Conservation (phyloP, 2,113 vertebrate genomes). For the Theropithecus gelada region DNA sequence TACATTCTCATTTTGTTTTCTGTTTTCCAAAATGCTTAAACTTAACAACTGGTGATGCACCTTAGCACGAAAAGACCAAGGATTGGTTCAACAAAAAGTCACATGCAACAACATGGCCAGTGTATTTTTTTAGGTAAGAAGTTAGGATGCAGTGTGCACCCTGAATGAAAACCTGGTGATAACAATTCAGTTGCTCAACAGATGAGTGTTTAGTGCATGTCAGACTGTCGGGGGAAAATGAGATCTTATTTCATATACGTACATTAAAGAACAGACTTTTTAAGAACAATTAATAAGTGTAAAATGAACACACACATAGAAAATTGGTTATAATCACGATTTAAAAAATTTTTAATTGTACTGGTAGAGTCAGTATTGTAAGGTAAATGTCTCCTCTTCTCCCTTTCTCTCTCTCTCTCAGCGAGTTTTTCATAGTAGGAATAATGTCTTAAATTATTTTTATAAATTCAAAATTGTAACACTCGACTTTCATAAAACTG, state of each 20-base stretch:
- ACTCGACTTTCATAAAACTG: background rate
- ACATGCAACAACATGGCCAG: no score
- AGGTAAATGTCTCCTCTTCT: background rate
- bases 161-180: accelerated
- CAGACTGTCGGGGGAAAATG: accelerated
- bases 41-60: background rate
- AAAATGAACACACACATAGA: background rate
- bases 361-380: background rate
- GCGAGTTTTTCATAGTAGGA: background rate
- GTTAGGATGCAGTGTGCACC: accelerated
- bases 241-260: background rate
- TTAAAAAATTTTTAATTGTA: background rate
- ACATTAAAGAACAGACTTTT: background rate
- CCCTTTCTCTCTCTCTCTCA: background rate
- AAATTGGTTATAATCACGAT: background rate
- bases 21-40: background rate
- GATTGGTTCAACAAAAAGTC: background rate
- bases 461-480: background rate
- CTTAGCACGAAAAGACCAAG: background rate
- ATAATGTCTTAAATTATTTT: background rate
- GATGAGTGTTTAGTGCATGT: no score
- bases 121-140: background rate
- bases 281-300: background rate
- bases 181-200: background rate
- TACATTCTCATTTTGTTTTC: background rate